Evolutionary conservation across 2,797 vertebrate species (phyloP).

Genomic region (Acestrorhynchus altus): DNA sequence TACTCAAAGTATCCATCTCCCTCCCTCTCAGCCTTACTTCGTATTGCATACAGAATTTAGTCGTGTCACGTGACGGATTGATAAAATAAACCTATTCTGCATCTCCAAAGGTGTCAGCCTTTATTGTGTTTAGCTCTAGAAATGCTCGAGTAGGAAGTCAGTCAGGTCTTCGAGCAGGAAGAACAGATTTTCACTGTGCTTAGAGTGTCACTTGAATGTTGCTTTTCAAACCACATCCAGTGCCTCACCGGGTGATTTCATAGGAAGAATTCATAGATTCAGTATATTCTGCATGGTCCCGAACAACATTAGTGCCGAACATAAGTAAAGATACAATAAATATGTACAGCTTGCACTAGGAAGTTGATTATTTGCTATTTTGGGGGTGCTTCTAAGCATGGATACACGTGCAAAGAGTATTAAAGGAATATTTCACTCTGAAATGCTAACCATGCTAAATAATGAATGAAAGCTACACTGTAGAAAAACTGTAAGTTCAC

Average conservation of each 20-base stretch:
- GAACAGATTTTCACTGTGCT: slow-evolving; percentile 61
- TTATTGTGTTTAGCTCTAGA: slow-evolving; percentile 59
- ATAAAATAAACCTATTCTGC: slow-evolving; percentile 78
- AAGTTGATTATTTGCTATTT: slow-evolving; percentile 27
- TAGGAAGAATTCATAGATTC: slow-evolving; percentile 25
- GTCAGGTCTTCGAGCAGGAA: slow-evolving; percentile 58
- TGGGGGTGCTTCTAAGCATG: slow-evolving; percentile 47
- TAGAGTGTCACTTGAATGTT: slow-evolving; percentile 59
- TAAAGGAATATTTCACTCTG: slow-evolving; percentile 16
- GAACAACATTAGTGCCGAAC: slow-evolving; percentile 67
- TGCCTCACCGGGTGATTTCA: slow-evolving; percentile 21
- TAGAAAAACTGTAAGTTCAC: too few relatives aligned
- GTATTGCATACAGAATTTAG: slow-evolving; percentile 81
- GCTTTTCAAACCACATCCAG: slow-evolving; percentile 46
- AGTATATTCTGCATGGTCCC: slow-evolving; percentile 59
- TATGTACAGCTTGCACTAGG: slow-evolving; percentile 33
- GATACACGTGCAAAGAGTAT: slow-evolving; percentile 29
- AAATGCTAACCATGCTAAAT: slow-evolving; percentile 4
- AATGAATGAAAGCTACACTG: neutral
- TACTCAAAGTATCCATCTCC: slow-evolving; percentile 68
- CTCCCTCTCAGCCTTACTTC: slow-evolving; percentile 71
- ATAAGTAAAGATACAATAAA: slow-evolving; percentile 60
- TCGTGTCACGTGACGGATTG: slow-evolving; percentile 61
- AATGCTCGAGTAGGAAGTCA: slow-evolving; percentile 64
- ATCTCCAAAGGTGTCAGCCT: slow-evolving; percentile 59